A percentile compares a stretch with the other conserved stretches of the same genome.
Evolutionary conservation across 2,113 vertebrate species (phyloP).

Genomic region (Oenanthe oenanthe): DNA sequence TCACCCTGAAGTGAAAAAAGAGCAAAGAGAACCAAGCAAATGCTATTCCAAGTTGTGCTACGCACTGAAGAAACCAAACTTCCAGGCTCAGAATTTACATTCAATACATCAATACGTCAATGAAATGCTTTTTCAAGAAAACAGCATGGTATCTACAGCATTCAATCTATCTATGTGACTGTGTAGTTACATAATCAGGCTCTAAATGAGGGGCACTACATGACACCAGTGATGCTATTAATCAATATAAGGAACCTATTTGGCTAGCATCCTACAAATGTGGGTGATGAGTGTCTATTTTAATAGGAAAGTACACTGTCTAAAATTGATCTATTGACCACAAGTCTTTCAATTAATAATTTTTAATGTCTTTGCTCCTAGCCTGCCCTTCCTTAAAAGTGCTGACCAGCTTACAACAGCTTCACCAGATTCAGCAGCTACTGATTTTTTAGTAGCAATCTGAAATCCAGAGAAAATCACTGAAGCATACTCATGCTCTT

Average conservation of each 20-base stretch:
- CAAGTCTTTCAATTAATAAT: neutral
- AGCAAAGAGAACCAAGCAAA: neutral
- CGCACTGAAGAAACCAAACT: neutral
- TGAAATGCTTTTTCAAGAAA: neutral
- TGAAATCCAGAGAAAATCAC: neutral
- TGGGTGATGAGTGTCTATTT: neutral
- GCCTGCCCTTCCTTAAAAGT: neutral
- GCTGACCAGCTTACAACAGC: neutral
- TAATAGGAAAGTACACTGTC: neutral
- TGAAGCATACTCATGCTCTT: neutral
- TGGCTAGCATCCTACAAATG: neutral
- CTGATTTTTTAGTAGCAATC: neutral
- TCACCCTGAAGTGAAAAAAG: neutral
- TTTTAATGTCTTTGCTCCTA: neutral
- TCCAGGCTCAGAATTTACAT: neutral
- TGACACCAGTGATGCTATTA: neutral
- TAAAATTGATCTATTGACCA: constrained; percentile 44
- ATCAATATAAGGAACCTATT: constrained; percentile 24
- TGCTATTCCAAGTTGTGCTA: neutral
- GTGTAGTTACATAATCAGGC: neutral
- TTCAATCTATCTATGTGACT: neutral
- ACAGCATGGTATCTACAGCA: neutral
- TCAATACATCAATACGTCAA: neutral
- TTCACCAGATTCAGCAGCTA: neutral
- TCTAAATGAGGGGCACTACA: neutral